These are phyloP conservation scores for Pangasius mekongensis DNA, from an alignment of 2,797 vertebrate genomes.

Conservation along the genomic window DNA sequence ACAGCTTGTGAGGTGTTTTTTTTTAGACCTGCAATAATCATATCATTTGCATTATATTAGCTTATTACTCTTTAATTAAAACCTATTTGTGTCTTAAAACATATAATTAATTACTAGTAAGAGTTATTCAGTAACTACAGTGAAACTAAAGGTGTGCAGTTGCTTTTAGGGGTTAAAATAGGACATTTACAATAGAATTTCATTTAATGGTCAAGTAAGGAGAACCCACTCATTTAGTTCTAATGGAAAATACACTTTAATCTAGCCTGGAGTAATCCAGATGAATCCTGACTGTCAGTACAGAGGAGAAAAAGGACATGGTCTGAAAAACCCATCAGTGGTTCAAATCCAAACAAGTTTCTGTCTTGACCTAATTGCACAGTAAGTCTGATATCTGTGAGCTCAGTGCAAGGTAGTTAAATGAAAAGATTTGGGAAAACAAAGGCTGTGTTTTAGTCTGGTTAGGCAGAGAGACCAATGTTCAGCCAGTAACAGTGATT, in stretches of 20 bases:
- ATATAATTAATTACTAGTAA: neutral
- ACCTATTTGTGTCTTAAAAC: neutral
- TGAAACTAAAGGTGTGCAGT: neutral
- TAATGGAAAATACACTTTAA: neutral
- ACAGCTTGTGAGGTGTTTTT: neutral
- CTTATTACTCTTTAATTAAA: neutral
- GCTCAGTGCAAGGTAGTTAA: conserved; percentile 1
- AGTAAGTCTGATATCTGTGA: neutral
- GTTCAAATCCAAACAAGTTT: neutral
- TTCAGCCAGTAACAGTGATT: conserved; percentile 51
- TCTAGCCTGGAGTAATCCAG: neutral
- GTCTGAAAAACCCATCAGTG: neutral
- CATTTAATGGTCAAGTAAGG: neutral
- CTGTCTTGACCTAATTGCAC: conserved; percentile 11
- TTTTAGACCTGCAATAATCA: neutral
- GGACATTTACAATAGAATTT: neutral
- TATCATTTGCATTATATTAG: neutral
- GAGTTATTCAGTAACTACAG: neutral
- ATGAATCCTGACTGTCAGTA: conserved; percentile 10
- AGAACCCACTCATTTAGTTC: neutral
- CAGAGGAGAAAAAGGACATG: neutral
- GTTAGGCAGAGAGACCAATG: conserved; percentile 60
- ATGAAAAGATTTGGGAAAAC: conserved; percentile 56
- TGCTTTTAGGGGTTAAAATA: neutral
- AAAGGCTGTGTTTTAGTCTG: conserved; percentile 61